Percentiles rank a stretch among this genome's conserved stretches.
phyloP scores from a whole-genome alignment of 1,140 invertebrate genomes.

The Drosophila littoralis region DNA sequence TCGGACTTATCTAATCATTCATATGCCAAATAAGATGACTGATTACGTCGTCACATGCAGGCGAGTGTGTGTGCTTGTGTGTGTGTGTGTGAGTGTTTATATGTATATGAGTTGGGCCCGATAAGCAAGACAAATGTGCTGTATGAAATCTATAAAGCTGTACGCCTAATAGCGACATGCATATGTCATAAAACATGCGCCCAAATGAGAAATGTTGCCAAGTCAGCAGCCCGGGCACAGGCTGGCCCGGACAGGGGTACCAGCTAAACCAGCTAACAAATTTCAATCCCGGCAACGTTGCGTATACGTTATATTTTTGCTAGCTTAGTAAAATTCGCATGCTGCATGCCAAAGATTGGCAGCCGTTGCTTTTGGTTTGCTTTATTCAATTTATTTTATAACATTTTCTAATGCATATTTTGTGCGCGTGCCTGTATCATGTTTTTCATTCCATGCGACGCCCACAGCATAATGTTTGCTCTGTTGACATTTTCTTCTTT shows the following conservation, averaged over 20 bases:
- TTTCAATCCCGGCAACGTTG: constrained; percentile 11
- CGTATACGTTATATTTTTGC: constrained; percentile 68
- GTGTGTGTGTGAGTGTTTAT: constrained; percentile 3
- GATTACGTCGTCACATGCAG: constrained; percentile 68
- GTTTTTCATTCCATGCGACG: constrained; percentile 39
- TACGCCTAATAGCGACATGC: constrained; percentile 56
- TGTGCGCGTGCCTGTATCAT: constrained; percentile 75
- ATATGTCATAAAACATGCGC: constrained; percentile 72
- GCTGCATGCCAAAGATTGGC: constrained; percentile 62
- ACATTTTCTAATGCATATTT: constrained; percentile 80
- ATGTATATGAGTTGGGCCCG: constrained; percentile 9
- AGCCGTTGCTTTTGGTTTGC: constrained; percentile 53
- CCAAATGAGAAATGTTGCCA: constrained; percentile 62
- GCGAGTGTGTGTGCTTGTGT: not conserved
- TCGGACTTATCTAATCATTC: constrained; percentile 70
- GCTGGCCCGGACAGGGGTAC: not conserved
- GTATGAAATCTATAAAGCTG: constrained; percentile 76
- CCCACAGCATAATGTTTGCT: constrained; percentile 28
- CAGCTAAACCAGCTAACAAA: not conserved
- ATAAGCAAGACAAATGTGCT: constrained; percentile 78
- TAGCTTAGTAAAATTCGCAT: constrained; percentile 49
- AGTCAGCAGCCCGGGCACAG: constrained; percentile 53
- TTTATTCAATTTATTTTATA: constrained; percentile 80
- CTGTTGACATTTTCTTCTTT: constrained; percentile 15
- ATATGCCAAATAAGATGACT: constrained; percentile 77